Percentiles rank a stretch among this genome's conserved stretches.
Evolutionary conservation across 2,888 invertebrate species (phyloP).

Genomic region (Altica lythri): DNA sequence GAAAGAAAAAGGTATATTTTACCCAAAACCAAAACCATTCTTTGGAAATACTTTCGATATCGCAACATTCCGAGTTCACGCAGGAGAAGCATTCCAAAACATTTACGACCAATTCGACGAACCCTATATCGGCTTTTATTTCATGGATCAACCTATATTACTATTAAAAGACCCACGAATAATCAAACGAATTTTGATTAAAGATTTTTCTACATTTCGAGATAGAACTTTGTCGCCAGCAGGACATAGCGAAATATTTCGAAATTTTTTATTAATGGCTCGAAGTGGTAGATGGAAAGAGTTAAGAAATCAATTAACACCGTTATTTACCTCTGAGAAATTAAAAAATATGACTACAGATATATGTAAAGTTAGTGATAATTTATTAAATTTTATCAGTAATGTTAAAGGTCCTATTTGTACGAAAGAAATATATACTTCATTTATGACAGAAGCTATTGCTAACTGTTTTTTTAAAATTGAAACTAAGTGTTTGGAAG

Average conservation of each 20-base stretch:
- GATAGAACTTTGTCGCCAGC: slow-evolving; percentile 57
- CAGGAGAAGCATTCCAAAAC: slow-evolving; percentile 31
- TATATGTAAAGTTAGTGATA: slow-evolving; percentile 43
- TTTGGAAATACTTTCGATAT: slow-evolving; percentile 41
- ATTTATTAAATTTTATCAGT: slow-evolving; percentile 6
- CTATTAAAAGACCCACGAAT: slow-evolving; percentile 57
- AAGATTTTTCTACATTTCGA: slow-evolving; percentile 59
- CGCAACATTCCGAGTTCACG: slow-evolving; percentile 22
- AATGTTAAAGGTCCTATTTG: slow-evolving; percentile 36
- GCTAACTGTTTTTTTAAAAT: slow-evolving; percentile 58
- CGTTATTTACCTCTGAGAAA: slow-evolving; percentile 63
- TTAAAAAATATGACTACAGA: slow-evolving; percentile 60
- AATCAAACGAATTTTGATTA: slow-evolving; percentile 57
- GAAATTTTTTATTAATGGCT: slow-evolving; percentile 55
- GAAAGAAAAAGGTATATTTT: slow-evolving; percentile 39
- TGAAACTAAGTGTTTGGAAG: slow-evolving; percentile 52
- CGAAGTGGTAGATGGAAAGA: slow-evolving; percentile 61
- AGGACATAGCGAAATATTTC: slow-evolving; percentile 54
- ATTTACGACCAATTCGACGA: slow-evolving; percentile 32
- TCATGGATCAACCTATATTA: slow-evolving; percentile 58
- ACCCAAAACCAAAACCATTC: slow-evolving; percentile 40
- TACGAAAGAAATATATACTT: slow-evolving; percentile 50
- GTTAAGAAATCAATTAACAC: slow-evolving; percentile 60
- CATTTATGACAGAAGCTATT: slow-evolving; percentile 57
- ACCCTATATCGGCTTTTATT: slow-evolving; percentile 59